Evolutionary conservation across 2,797 vertebrate species (phyloP), one percentile per base, ranked within the genome.

Genomic region (Darevskia nairensis): DNA sequence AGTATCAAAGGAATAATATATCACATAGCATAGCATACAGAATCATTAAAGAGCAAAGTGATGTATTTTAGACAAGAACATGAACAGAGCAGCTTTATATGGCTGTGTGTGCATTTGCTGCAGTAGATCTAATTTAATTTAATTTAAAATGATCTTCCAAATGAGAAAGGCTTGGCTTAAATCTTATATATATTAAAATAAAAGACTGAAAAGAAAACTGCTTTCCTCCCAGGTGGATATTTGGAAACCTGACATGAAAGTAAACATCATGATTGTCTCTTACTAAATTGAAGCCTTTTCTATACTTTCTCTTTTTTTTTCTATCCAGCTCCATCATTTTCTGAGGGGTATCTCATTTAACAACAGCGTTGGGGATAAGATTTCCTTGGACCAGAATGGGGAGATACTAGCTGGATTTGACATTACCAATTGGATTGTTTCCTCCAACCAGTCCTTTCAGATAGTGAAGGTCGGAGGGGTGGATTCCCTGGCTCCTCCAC

Each of bases 321-420:
- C 11, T 17, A 23, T 76, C n/a, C 21, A 85, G 83, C 59, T 76
- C 17, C 72, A 85, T 76, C 35, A 21, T 0, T 64, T 85, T 41
- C 55, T 85, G 27, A 85, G 55, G 41, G 44, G 25, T 44, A 39
- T 76, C 29, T 76, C 72, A 75, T 84, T 84, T 27, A 84, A 84
- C 71, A 84, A 61, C 32, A 61, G 71, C 1, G 71, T 32, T 27
- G 23, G 71, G 7, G 17, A 84, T 13, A 61, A 41, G 21, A 17
- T 84, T 59, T 75, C 23, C 17, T 84, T 84, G 35, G 50, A 61
- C n/a, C 64, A 69, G 5, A 69, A 69, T 7, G 66, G 66, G 29
- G 64, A 82, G 41, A 46, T 69, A 32, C 17, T 27, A 7, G 25
- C 72, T 84, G 71, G 83, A 17, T 84, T 84, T 27, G 72, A 64